Conservation (phyloP, 1,140 invertebrate species). For the Zaprionus nigranus region DNA sequence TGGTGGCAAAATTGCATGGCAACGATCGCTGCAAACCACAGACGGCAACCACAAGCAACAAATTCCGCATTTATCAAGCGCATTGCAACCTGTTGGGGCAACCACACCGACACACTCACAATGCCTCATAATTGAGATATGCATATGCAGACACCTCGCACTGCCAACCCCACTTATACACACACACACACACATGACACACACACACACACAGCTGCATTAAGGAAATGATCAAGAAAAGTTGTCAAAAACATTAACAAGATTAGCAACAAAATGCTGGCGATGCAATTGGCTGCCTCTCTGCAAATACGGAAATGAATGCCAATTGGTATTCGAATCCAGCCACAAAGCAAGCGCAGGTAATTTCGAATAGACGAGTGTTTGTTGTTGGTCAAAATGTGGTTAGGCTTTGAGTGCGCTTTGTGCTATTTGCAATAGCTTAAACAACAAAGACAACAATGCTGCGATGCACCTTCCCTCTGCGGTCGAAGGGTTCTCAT, state of each 20-base stretch:
- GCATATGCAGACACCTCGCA: slow-evolving; percentile 30
- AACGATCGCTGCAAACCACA: slow-evolving; percentile 44
- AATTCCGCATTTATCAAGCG: slow-evolving; percentile 60
- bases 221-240: slow-evolving; percentile 31
- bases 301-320: slow-evolving; percentile 28
- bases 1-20: slow-evolving; percentile 45
- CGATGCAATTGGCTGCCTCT: neutral
- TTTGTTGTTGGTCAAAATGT: slow-evolving; percentile 14
- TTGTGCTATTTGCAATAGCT: slow-evolving; percentile 13
- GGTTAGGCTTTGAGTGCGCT: slow-evolving; percentile 5
- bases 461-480: neutral
- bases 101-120: slow-evolving; percentile 12
- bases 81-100: slow-evolving; percentile 25
- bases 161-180: neutral
- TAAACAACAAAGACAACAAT: slow-evolving; percentile 12
- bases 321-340: neutral
- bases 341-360: slow-evolving; percentile 5
- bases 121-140: slow-evolving; percentile 48
- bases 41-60: slow-evolving; percentile 47
- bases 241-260: slow-evolving; percentile 38
- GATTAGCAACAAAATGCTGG: slow-evolving; percentile 28
- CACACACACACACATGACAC: neutral
- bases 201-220: neutral
- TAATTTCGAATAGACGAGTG: slow-evolving; percentile 7
- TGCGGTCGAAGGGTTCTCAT: neutral